A percentile compares a stretch with the other conserved stretches of the same genome.
Conservation (phyloP, 2,113 vertebrate species). For the Dromiciops gliroides region DNA sequence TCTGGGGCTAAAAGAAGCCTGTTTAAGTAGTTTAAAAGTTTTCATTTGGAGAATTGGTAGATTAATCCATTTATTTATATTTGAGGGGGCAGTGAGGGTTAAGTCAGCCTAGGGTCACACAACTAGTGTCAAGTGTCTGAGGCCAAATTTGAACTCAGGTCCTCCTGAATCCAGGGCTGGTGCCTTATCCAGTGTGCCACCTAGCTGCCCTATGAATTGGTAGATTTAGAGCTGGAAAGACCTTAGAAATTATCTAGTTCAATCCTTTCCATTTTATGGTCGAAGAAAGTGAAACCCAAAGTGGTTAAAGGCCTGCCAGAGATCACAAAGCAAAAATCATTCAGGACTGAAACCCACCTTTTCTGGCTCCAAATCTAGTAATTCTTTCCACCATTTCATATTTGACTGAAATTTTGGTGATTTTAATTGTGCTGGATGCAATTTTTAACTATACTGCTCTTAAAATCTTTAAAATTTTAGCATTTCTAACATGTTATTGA, state of each 20-base stretch:
- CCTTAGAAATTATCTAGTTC: background rate
- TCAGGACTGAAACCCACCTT: background rate
- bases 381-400: too few species aligned
- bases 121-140: too few species aligned
- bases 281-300: background rate
- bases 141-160: too few species aligned
- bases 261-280: background rate
- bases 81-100: too few species aligned
- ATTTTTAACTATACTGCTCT: background rate
- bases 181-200: too few species aligned
- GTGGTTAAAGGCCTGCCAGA: background rate
- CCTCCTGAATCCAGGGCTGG: too few species aligned
- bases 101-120: too few species aligned
- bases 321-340: background rate
- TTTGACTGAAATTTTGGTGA: too few species aligned
- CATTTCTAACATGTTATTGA: background rate
- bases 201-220: too few species aligned
- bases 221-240: background rate
- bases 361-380: background rate
- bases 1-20: slow-evolving; percentile 43
- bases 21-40: background rate
- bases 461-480: background rate
- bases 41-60: slow-evolving; percentile 24
- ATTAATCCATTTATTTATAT: too few species aligned
- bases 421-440: too few species aligned